A percentile compares a stretch with the other conserved stretches of the same genome.
phyloP scores from a whole-genome alignment of 2,113 vertebrate species.

The Thunnus thynnus region DNA sequence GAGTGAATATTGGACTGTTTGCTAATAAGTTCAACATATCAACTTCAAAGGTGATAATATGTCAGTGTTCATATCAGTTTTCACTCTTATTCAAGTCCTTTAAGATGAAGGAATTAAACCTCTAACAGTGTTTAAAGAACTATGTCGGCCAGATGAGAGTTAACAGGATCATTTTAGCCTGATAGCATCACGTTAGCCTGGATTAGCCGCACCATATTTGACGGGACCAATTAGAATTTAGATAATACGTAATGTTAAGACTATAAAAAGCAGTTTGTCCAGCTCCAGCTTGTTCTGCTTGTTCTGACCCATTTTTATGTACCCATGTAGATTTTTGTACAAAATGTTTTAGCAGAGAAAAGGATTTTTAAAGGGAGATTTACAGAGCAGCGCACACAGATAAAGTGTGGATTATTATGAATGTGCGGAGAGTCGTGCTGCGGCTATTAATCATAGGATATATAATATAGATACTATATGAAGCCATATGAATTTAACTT shows the following conservation, averaged over 20 bases:
- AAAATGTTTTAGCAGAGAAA: slow-evolving; percentile 43
- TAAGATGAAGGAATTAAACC: too few species aligned
- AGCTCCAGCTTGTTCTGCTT: neutral
- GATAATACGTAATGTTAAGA: neutral
- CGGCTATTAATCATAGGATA: slow-evolving; percentile 53
- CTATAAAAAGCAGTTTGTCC: slow-evolving; percentile 10
- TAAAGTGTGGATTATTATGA: slow-evolving; percentile 72
- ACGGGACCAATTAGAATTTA: neutral
- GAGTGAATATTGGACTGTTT: too few species aligned
- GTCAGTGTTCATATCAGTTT: too few species aligned
- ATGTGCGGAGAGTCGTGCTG: slow-evolving; percentile 78
- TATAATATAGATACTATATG: slow-evolving; percentile 84
- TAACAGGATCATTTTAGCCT: too few species aligned
- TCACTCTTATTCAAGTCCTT: too few species aligned
- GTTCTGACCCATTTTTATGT: neutral
- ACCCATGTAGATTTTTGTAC: slow-evolving; percentile 48
- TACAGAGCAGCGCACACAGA: slow-evolving; percentile 23
- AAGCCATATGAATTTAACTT: slow-evolving; percentile 95
- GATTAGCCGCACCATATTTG: too few species aligned
- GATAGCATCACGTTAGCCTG: too few species aligned
- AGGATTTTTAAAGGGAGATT: slow-evolving; percentile 19
- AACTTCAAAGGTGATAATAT: too few species aligned
- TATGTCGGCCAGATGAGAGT: too few species aligned
- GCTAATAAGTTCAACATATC: too few species aligned
- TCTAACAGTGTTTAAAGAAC: too few species aligned